phyloP scores from a whole-genome alignment of 1,140 invertebrate species.

The Theocolax elegans region DNA sequence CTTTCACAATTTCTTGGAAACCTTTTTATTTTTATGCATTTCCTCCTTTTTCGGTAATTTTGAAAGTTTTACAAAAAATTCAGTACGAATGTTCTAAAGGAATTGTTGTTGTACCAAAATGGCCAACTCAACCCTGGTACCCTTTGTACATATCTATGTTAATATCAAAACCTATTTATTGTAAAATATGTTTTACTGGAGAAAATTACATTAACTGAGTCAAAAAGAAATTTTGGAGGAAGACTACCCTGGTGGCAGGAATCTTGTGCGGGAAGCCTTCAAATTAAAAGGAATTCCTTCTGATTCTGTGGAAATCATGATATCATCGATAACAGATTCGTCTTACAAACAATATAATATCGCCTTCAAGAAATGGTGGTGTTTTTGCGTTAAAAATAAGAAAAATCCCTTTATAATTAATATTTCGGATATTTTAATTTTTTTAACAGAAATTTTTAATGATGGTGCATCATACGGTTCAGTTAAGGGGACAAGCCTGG shows the following conservation, averaged over 20 bases:
- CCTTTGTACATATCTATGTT: background rate
- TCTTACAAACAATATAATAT: conserved; percentile 21
- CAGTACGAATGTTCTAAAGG: background rate
- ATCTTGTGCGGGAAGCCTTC: conserved; percentile 10
- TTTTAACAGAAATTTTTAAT: conserved; percentile 23
- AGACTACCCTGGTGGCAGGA: conserved; percentile 35
- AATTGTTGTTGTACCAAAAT: background rate
- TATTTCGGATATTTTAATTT: background rate
- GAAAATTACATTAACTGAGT: too few relatives aligned
- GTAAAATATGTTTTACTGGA: too few relatives aligned
- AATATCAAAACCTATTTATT: conserved; percentile 22
- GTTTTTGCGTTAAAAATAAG: conserved; percentile 14
- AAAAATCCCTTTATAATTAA: background rate
- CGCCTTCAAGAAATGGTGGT: conserved; percentile 30
- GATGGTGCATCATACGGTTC: conserved; percentile 17
- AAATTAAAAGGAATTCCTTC: background rate
- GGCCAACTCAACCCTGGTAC: background rate
- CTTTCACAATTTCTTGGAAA: conserved; percentile 4
- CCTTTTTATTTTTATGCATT: conserved; percentile 17
- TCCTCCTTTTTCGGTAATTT: conserved; percentile 11
- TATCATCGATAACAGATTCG: conserved; percentile 9
- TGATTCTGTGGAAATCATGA: background rate
- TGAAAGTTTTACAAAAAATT: conserved; percentile 25
- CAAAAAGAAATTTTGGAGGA: conserved; percentile 11
- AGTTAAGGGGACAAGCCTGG: too few relatives aligned